phyloP scores from a whole-genome alignment of 1,140 invertebrate genomes.

The Drosophila pallidifrons region DNA sequence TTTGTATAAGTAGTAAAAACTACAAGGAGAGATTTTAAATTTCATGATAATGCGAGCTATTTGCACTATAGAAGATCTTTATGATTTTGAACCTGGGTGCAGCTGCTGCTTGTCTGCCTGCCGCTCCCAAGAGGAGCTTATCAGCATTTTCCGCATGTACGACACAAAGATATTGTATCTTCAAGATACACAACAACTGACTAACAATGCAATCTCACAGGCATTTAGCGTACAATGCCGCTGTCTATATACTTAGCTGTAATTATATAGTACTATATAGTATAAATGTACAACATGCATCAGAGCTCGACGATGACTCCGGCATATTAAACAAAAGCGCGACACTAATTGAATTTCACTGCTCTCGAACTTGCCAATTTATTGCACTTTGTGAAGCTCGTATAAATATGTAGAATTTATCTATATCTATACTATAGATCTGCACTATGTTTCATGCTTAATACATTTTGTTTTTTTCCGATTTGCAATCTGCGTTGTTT shows the following conservation, averaged over 20 bases:
- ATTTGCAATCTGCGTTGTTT: conserved; percentile 52
- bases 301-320: conserved; percentile 5
- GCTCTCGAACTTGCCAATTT: neutral
- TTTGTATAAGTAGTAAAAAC: neutral
- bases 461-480: conserved; percentile 1
- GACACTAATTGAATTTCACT: neutral
- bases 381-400: too few species aligned
- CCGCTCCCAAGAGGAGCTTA: conserved; percentile 29
- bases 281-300: neutral
- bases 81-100: conserved; percentile 22
- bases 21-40: neutral
- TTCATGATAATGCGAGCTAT: conserved; percentile 1
- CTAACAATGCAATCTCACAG: conserved; percentile 19
- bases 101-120: neutral
- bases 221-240: conserved; percentile 1
- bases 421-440: conserved; percentile 19
- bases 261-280: conserved; percentile 19
- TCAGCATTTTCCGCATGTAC: conserved; percentile 23
- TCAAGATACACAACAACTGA: conserved; percentile 14
- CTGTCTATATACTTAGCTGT: neutral
- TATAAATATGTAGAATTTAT: neutral
- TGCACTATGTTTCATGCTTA: conserved; percentile 15
- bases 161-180: conserved; percentile 9
- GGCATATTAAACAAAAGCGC: conserved; percentile 17
- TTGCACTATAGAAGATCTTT: neutral